These are phyloP conservation scores for Mola mola DNA, from an alignment of 2,113 vertebrate genomes.

Conservation along the genomic window DNA sequence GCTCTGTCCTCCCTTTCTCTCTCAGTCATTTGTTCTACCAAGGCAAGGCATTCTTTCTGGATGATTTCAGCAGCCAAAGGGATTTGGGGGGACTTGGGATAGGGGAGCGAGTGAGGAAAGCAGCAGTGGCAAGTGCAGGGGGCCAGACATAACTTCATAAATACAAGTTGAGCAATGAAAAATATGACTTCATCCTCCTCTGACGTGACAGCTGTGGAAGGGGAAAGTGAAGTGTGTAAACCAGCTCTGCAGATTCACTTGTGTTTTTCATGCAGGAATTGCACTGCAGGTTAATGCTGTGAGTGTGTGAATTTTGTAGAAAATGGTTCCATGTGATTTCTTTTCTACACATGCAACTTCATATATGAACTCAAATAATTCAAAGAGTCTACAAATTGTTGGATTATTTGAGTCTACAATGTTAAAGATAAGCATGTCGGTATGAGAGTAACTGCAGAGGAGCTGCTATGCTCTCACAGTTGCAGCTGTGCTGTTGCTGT, in stretches of 20 bases:
- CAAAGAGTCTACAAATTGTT: too few species aligned
- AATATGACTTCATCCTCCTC: constrained; percentile 73
- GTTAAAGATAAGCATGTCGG: too few species aligned
- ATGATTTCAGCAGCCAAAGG: constrained; percentile 77
- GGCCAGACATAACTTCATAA: constrained; percentile 77
- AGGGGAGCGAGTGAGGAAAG: constrained; percentile 34
- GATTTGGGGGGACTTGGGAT: constrained; percentile 6
- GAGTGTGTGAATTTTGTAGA: neutral
- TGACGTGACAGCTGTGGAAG: constrained; percentile 60
- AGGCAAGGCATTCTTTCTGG: constrained; percentile 77
- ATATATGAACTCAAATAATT: too few species aligned
- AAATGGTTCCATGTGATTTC: neutral
- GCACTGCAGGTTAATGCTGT: constrained; percentile 1
- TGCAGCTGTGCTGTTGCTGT: too few species aligned
- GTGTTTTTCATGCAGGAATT: constrained; percentile 41
- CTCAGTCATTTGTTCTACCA: constrained; percentile 70
- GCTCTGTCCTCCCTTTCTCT: constrained; percentile 36
- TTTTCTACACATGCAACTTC: neutral
- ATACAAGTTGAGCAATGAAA: constrained; percentile 73
- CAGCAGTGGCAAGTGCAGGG: constrained; percentile 63
- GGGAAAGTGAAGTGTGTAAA: constrained; percentile 57
- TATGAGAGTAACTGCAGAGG: too few species aligned
- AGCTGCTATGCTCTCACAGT: too few species aligned
- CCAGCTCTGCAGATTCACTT: constrained; percentile 36
- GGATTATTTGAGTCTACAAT: too few species aligned